These are phyloP conservation scores for Syngnathus typhle DNA, from an alignment of 2,113 vertebrate genomes.

Conservation along the genomic window DNA sequence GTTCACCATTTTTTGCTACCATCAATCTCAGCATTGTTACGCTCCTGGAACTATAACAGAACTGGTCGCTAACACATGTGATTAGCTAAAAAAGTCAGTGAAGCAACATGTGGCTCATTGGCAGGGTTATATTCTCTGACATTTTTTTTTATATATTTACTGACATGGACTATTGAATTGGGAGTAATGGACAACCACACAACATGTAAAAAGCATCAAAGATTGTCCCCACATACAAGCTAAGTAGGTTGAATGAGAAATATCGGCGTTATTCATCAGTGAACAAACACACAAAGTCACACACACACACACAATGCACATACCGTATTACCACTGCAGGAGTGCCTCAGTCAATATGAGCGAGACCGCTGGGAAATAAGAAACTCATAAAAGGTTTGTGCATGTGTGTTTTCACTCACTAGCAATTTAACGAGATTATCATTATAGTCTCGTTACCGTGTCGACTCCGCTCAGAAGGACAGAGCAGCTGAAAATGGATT, in stretches of 20 bases:
- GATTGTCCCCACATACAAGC: not conserved
- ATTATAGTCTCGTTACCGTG: conserved; percentile 40
- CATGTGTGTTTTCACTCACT: conserved; percentile 30
- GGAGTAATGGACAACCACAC: not conserved
- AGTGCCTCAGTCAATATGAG: conserved; percentile 23
- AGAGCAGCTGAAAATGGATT: not conserved
- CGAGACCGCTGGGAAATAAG: conserved; percentile 46
- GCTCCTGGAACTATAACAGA: not conserved
- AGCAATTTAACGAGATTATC: conserved; percentile 43
- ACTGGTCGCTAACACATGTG: not conserved
- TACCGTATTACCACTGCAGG: not conserved
- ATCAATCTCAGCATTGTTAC: no score
- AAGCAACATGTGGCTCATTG: no score
- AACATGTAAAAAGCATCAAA: not conserved
- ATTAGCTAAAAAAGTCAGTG: not conserved
- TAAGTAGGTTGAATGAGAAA: not conserved
- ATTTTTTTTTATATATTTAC: not conserved
- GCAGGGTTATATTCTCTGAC: no score
- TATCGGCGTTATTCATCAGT: conserved; percentile 12
- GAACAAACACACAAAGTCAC: not conserved
- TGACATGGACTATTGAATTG: not conserved
- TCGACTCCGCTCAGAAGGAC: not conserved
- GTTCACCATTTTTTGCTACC: no score
- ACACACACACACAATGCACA: conserved; percentile 6
- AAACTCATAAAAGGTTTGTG: conserved; percentile 36